Conservation (phyloP, 2,797 vertebrate genomes). For the Orestias chungarensis region DNA sequence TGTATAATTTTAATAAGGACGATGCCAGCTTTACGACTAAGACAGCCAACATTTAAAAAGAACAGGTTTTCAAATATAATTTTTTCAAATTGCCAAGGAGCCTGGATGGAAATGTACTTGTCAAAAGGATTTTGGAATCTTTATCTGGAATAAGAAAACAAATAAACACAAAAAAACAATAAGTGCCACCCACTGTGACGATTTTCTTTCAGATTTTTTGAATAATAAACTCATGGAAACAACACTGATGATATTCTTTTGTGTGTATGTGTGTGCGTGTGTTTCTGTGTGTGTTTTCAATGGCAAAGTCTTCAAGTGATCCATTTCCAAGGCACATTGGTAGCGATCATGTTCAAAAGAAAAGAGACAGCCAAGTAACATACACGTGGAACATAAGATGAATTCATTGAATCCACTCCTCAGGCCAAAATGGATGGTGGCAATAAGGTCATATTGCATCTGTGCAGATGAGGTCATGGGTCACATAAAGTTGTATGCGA, state of each 20-base stretch:
- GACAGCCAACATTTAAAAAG: conserved; percentile 53
- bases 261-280: too few relatives aligned
- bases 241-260: neutral
- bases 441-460: conserved; percentile 95
- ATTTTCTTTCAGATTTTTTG: conserved; percentile 37
- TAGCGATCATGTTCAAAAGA: conserved; percentile 59
- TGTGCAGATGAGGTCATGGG: conserved; percentile 87
- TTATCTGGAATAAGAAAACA: conserved; percentile 39
- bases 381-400: conserved; percentile 87
- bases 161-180: conserved; percentile 55
- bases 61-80: conserved; percentile 46
- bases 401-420: conserved; percentile 98
- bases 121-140: conserved; percentile 51
- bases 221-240: conserved; percentile 16
- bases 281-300: neutral
- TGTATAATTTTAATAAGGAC: conserved; percentile 42
- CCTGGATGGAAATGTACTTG: conserved; percentile 52
- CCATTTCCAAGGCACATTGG: conserved; percentile 57
- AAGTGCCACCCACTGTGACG: conserved; percentile 38
- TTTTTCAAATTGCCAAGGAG: conserved; percentile 48
- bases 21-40: conserved; percentile 46
- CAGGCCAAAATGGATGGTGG: conserved; percentile 91
- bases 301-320: conserved; percentile 43
- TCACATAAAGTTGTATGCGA: conserved; percentile 88
- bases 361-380: conserved; percentile 59